Percentiles rank a stretch among this genome's conserved stretches.
Evolutionary conservation across 2,113 vertebrate species (phyloP).

Genomic region (Elachura formosa): DNA sequence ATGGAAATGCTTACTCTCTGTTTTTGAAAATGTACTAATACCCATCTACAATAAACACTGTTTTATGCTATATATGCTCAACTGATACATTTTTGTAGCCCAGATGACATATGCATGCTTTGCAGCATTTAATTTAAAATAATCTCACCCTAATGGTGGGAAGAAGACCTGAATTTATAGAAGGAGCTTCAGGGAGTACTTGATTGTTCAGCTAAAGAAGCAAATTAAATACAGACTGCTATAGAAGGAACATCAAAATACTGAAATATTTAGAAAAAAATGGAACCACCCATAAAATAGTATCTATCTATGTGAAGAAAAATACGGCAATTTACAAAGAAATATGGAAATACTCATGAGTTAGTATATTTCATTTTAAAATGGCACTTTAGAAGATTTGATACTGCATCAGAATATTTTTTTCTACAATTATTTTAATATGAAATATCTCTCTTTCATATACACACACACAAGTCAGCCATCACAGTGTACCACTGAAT

Average conservation of each 20-base stretch:
- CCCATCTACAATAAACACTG: not conserved
- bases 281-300: not conserved
- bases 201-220: not conserved
- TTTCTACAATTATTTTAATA: not conserved
- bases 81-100: not conserved
- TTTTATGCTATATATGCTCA: not conserved
- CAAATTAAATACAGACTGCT: not conserved
- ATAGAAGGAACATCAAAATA: not conserved
- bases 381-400: not conserved
- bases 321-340: not conserved
- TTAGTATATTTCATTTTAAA: not conserved
- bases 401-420: not conserved
- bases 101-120: not conserved
- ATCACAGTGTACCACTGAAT: not conserved
- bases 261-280: not conserved
- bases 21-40: not conserved
- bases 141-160: not conserved
- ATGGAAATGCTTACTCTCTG: not conserved
- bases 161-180: not conserved
- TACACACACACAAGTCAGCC: not conserved
- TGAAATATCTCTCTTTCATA: not conserved
- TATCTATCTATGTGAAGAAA: not conserved
- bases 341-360: not conserved
- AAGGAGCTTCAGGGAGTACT: not conserved
- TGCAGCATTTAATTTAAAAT: not conserved